Percentiles rank a stretch among this genome's conserved stretches.
Conservation (phyloP, 1,140 invertebrate genomes). For the Sinonovacula constricta region DNA sequence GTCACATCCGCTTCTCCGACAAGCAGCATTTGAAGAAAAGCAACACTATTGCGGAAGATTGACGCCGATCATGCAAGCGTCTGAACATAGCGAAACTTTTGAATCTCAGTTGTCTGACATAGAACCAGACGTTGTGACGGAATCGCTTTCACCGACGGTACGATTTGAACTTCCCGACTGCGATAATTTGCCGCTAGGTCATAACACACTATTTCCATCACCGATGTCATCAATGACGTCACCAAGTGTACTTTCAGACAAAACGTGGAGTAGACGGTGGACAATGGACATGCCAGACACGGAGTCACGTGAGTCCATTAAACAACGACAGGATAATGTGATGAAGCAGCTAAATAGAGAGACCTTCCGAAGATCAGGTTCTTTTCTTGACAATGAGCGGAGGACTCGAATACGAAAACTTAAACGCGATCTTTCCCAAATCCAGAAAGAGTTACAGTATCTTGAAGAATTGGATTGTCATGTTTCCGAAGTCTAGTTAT, state of each 20-base stretch:
- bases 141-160: background rate
- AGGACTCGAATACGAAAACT: slow-evolving; percentile 36
- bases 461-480: slow-evolving; percentile 42
- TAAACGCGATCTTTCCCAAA: slow-evolving; percentile 31
- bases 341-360: slow-evolving; percentile 23
- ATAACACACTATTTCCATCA: background rate
- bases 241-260: slow-evolving; percentile 2
- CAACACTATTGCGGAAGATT: background rate
- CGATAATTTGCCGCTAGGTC: background rate
- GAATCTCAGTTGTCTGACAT: slow-evolving; percentile 26
- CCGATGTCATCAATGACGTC: background rate
- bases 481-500: slow-evolving; percentile 33
- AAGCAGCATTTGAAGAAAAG: slow-evolving; percentile 31
- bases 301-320: slow-evolving; percentile 6
- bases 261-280: background rate
- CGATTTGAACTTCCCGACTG: background rate
- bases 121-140: background rate
- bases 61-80: slow-evolving; percentile 14
- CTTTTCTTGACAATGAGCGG: slow-evolving; percentile 38
- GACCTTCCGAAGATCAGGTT: slow-evolving; percentile 11
- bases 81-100: slow-evolving; percentile 37
- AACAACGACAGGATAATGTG: background rate
- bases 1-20: slow-evolving; percentile 36
- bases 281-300: background rate
- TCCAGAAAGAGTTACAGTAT: slow-evolving; percentile 47